phyloP scores from a whole-genome alignment of 2,113 vertebrate species.

The Stigmatopora nigra region DNA sequence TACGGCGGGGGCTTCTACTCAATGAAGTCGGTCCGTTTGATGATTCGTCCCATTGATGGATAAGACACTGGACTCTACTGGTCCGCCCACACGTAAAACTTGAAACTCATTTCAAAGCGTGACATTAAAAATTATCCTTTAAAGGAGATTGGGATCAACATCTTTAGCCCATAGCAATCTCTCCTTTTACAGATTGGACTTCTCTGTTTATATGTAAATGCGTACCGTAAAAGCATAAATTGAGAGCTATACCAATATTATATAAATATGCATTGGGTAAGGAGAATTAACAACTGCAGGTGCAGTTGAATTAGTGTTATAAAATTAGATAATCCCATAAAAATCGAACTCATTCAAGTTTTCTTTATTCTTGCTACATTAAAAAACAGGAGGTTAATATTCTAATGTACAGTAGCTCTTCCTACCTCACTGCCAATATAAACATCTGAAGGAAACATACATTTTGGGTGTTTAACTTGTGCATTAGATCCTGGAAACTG shows the following conservation, averaged over 20 bases:
- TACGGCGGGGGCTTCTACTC: constrained; percentile 97
- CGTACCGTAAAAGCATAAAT: constrained; percentile 19
- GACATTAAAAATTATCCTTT: constrained; percentile 16
- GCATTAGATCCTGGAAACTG: constrained; percentile 27
- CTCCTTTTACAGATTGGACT: constrained; percentile 14
- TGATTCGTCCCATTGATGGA: constrained; percentile 93
- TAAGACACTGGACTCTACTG: constrained; percentile 25
- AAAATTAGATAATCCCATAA: constrained; percentile 21
- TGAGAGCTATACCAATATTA: constrained; percentile 13
- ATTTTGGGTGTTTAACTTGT: constrained; percentile 28
- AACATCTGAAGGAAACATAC: constrained; percentile 28
- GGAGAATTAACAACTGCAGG: constrained; percentile 15
- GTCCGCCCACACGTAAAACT: constrained; percentile 28
- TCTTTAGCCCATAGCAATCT: constrained; percentile 21
- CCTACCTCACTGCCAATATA: constrained; percentile 44
- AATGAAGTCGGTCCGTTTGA: constrained; percentile 85
- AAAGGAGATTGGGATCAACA: constrained; percentile 4
- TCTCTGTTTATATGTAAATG: constrained; percentile 14
- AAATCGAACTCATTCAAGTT: constrained; percentile 22
- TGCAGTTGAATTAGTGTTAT: constrained; percentile 1
- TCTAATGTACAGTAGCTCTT: constrained; percentile 25
- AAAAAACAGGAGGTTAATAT: constrained; percentile 17
- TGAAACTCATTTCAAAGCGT: constrained; percentile 11
- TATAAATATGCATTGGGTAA: constrained; percentile 9
- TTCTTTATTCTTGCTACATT: constrained; percentile 29